These are phyloP conservation scores for Clarias macrocephalus DNA, from an alignment of 2,113 vertebrate genomes.

Conservation along the genomic window DNA sequence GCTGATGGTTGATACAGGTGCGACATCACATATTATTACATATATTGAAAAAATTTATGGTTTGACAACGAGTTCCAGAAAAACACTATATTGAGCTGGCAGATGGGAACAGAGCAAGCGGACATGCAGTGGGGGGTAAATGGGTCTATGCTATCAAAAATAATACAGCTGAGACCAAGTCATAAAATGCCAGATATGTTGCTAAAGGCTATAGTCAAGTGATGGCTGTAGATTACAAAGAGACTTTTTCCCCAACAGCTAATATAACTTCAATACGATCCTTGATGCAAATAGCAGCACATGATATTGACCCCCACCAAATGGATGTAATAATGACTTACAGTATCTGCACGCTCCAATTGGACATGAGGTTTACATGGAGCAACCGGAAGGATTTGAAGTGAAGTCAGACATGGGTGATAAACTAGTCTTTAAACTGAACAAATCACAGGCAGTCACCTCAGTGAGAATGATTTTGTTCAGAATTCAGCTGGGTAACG, in stretches of 20 bases:
- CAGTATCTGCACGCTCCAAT: conserved; percentile 48
- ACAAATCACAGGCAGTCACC: too few relatives aligned
- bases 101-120: background rate
- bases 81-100: background rate
- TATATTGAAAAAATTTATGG: background rate
- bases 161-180: background rate
- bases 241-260: conserved; percentile 35
- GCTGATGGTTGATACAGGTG: too few relatives aligned
- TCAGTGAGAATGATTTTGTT: too few relatives aligned
- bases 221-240: conserved; percentile 22
- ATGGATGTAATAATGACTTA: conserved; percentile 49
- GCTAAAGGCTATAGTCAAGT: conserved; percentile 45
- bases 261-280: conserved; percentile 32
- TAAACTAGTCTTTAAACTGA: too few relatives aligned
- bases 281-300: conserved; percentile 24
- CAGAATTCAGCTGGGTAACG: too few relatives aligned
- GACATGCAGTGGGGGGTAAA: conserved; percentile 1
- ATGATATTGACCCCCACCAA: conserved; percentile 25
- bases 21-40: background rate
- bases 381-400: too few relatives aligned
- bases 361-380: too few relatives aligned
- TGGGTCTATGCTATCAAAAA: conserved; percentile 30
- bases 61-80: background rate
- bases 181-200: conserved; percentile 29
- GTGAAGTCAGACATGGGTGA: too few relatives aligned